Evolutionary conservation across 2,113 vertebrate genomes (phyloP).

Genomic region (Alosa alosa): DNA sequence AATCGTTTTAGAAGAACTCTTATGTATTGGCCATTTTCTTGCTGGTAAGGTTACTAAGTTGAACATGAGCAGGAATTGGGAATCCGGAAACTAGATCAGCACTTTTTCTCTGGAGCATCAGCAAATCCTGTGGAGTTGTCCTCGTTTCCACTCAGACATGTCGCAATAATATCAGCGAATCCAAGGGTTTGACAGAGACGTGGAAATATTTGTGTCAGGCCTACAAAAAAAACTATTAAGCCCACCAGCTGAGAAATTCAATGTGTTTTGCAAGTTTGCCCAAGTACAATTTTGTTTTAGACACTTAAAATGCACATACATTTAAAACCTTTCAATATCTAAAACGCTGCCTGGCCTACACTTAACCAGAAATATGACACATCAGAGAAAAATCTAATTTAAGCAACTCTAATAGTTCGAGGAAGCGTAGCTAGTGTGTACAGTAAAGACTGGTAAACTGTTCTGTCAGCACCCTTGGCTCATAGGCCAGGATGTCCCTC

Average conservation of each 20-base stretch:
- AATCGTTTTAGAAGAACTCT: neutral
- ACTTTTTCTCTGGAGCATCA: conserved; percentile 2
- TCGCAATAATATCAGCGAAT: conserved; percentile 1
- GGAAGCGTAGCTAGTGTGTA: neutral
- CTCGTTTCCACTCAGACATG: conserved; percentile 11
- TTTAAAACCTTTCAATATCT: too few relatives aligned
- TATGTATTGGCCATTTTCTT: neutral
- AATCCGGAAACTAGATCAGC: conserved; percentile 6
- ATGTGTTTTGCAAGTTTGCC: neutral
- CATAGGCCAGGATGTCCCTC: neutral
- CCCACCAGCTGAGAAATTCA: neutral
- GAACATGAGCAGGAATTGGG: neutral
- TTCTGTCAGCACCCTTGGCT: neutral
- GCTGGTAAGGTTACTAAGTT: neutral
- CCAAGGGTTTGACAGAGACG: neutral
- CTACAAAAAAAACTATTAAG: neutral
- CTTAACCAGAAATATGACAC: neutral
- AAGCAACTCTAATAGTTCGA: neutral
- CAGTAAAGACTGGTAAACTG: neutral
- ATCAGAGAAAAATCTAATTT: neutral
- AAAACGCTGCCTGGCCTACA: too few relatives aligned
- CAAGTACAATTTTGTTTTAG: neutral
- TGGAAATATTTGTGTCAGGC: neutral
- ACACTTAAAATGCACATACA: too few relatives aligned
- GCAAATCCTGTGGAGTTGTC: conserved; percentile 7